phyloP scores from a whole-genome alignment of 2,888 invertebrate genomes.

The Spilarctia lutea region DNA sequence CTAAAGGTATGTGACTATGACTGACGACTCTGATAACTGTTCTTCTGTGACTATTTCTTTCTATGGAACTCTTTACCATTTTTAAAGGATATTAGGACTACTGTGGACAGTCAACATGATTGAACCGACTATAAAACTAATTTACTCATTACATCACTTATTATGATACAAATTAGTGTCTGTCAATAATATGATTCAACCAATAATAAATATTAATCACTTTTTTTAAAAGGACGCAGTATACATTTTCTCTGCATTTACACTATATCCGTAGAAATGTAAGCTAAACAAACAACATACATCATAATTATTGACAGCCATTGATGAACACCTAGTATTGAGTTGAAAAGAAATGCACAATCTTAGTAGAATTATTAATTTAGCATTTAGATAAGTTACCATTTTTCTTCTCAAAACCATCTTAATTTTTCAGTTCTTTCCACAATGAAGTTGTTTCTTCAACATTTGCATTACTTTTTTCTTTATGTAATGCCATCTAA shows the following conservation, averaged over 20 bases:
- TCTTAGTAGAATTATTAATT: neutral
- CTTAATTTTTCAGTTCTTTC: neutral
- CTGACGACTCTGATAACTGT: slow-evolving; percentile 44
- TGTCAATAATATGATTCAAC: slow-evolving; percentile 21
- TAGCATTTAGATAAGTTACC: neutral
- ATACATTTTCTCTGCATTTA: neutral
- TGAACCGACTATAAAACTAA: slow-evolving; percentile 53
- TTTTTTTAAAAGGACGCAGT: neutral
- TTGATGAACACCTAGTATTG: slow-evolving; percentile 19
- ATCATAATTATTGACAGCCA: slow-evolving; percentile 34
- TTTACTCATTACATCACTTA: slow-evolving; percentile 27
- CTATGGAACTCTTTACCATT: slow-evolving; percentile 25
- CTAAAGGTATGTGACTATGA: slow-evolving; percentile 66
- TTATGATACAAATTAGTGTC: slow-evolving; percentile 31
- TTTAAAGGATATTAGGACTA: slow-evolving; percentile 22
- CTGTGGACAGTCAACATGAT: slow-evolving; percentile 35
- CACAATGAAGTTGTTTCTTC: neutral
- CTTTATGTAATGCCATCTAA: neutral
- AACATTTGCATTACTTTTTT: neutral
- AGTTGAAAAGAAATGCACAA: slow-evolving; percentile 4
- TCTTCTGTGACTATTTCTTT: slow-evolving; percentile 25
- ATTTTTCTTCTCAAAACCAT: neutral
- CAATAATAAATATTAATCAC: neutral
- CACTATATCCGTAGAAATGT: slow-evolving; percentile 18
- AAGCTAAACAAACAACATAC: neutral